Evolutionary conservation across 1,140 invertebrate genomes (phyloP), one percentile per base, ranked within the genome.

Genomic region (Meloidogyne hapla): DNA sequence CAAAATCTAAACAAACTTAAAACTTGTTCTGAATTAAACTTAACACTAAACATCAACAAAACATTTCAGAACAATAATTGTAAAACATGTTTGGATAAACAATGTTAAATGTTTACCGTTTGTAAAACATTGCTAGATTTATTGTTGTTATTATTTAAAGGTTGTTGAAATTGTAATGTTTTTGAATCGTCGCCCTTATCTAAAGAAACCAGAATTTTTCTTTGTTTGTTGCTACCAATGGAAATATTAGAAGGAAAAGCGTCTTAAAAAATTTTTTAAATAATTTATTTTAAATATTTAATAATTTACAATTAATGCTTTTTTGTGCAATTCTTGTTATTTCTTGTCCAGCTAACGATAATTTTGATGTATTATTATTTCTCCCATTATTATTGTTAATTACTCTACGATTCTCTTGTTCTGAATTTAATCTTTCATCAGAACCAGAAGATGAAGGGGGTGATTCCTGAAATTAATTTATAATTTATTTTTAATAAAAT

Each of bases 291-390:
- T n/a, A n/a, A 56, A 56, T n/a, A 6, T 6, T 56, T 33, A 6
- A 33, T 33, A 33, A 33, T 6, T 6, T 56, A 56, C 48, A n/a
- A 21, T 56, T 56, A n/a, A 56, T 56, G 18, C 48, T 56, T 21
- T 48, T 56, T 9, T 56, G 48, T n/a, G 48, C 48, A n/a, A 56
- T 56, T 56, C n/a, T 56, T 56, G n/a, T 56, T 56, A 56, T 56
- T 56, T n/a, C 48, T 9, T 56, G 48, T n/a, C 48, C n/a, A 56
- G 48, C n/a, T 56, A 56, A 56, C 4, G 48, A 56, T n/a, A 56
- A 56, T 56, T 56, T 56, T 33, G 33, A 33, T 6, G 33, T 8
- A 33, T 33, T 33, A 4, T n/a, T n/a, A 56, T 56, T 56, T 56
- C n/a, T 56, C n/a, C 4, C 48, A n/a, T 56, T 56, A 56, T 56